Evolutionary conservation across 2,888 invertebrate genomes (phyloP).

Genomic region (Chymomyza procnemis): DNA sequence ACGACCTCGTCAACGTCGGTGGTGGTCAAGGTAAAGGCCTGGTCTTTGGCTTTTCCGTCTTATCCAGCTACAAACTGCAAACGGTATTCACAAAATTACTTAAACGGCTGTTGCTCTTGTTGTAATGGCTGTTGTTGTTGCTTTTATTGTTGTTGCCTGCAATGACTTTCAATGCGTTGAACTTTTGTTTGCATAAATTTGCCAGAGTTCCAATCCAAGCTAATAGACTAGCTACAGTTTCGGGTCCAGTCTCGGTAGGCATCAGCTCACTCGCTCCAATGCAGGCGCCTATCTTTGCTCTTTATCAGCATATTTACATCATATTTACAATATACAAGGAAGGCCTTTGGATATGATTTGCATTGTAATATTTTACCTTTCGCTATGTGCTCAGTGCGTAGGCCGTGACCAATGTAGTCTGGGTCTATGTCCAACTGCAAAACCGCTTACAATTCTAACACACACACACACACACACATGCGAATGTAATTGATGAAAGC

Average conservation of each 20-base stretch:
- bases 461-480: too few relatives aligned
- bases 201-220: background rate
- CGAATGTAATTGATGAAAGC: constrained; percentile 71
- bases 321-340: constrained; percentile 49
- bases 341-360: constrained; percentile 64
- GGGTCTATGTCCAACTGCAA: constrained; percentile 26
- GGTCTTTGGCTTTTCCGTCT: constrained; percentile 9
- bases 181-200: constrained; percentile 37
- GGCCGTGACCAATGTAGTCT: constrained; percentile 37
- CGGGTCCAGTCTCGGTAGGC: background rate
- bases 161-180: constrained; percentile 61
- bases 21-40: constrained; percentile 57
- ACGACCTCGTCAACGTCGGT: constrained; percentile 35
- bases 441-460: constrained; percentile 22
- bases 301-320: constrained; percentile 61
- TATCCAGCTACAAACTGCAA: constrained; percentile 28
- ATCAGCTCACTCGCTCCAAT: background rate
- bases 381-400: constrained; percentile 50
- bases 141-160: constrained; percentile 21
- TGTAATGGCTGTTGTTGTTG: constrained; percentile 20
- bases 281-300: constrained; percentile 33
- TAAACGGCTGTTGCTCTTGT: constrained; percentile 44
- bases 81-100: constrained; percentile 69
- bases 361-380: constrained; percentile 73
- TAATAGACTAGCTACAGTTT: background rate